These are phyloP conservation scores for Hyposmocoma kahamanoa DNA, from an alignment of 1,140 invertebrate species.

Conservation along the genomic window DNA sequence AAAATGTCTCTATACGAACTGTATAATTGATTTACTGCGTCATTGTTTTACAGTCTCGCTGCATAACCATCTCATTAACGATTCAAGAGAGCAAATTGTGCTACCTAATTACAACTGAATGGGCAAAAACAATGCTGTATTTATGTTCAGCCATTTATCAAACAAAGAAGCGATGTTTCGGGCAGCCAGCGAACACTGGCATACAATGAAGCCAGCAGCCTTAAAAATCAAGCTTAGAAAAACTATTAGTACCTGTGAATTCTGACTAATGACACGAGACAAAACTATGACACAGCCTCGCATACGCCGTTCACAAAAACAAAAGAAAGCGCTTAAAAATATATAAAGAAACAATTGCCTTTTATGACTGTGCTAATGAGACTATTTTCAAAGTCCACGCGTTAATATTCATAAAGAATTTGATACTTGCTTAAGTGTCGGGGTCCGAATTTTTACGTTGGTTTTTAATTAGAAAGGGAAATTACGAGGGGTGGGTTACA, in stretches of 20 bases:
- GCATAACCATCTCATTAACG: slow-evolving; percentile 49
- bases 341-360: slow-evolving; percentile 66
- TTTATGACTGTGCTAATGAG: slow-evolving; percentile 51
- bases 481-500: background rate
- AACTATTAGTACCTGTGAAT: slow-evolving; percentile 48
- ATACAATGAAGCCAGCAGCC: slow-evolving; percentile 41
- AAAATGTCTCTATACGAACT: slow-evolving; percentile 33
- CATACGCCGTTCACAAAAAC: slow-evolving; percentile 33
- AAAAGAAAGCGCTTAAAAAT: slow-evolving; percentile 43
- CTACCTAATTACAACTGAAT: slow-evolving; percentile 70
- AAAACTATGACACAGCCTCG: slow-evolving; percentile 39
- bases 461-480: background rate
- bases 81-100: slow-evolving; percentile 68
- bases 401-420: slow-evolving; percentile 25
- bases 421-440: slow-evolving; percentile 8
- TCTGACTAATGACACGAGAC: slow-evolving; percentile 40
- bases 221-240: slow-evolving; percentile 61
- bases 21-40: slow-evolving; percentile 46
- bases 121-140: slow-evolving; percentile 63
- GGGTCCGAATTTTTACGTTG: background rate
- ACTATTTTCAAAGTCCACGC: slow-evolving; percentile 1
- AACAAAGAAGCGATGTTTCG: slow-evolving; percentile 65
- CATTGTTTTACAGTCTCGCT: slow-evolving; percentile 39
- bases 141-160: slow-evolving; percentile 71
- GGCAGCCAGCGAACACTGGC: slow-evolving; percentile 39